A percentile compares a stretch with the other conserved stretches of the same genome.
Conservation (phyloP, 2,113 vertebrate species). For the Orcinus orca region DNA sequence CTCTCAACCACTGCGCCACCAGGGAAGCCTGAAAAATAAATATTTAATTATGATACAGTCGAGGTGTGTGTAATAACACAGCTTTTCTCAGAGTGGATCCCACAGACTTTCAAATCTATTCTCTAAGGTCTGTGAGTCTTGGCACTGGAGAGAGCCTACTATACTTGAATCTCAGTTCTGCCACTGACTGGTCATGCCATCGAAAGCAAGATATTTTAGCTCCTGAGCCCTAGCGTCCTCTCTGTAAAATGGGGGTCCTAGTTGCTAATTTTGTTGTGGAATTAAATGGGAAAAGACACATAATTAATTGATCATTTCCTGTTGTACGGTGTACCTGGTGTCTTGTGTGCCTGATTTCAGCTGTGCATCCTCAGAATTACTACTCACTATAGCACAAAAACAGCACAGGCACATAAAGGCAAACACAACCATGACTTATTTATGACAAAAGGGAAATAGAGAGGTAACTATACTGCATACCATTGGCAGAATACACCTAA, state of each 20-base stretch:
- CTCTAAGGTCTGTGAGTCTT: neutral
- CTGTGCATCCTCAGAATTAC: neutral
- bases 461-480: neutral
- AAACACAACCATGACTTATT: neutral
- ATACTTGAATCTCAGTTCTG: neutral
- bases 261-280: neutral
- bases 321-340: neutral
- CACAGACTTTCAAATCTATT: neutral
- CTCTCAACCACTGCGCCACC: no score
- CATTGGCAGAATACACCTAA: neutral
- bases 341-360: neutral
- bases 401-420: neutral
- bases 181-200: neutral
- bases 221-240: neutral
- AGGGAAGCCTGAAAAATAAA: neutral
- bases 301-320: neutral
- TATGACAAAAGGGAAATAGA: neutral
- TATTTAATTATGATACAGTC: neutral
- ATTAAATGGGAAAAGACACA: neutral
- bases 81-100: neutral
- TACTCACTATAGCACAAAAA: neutral
- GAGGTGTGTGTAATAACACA: neutral
- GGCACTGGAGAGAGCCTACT: neutral
- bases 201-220: neutral
- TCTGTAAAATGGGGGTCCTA: neutral